phyloP scores from a whole-genome alignment of 2,888 invertebrate species.

The Cinara cedri region DNA sequence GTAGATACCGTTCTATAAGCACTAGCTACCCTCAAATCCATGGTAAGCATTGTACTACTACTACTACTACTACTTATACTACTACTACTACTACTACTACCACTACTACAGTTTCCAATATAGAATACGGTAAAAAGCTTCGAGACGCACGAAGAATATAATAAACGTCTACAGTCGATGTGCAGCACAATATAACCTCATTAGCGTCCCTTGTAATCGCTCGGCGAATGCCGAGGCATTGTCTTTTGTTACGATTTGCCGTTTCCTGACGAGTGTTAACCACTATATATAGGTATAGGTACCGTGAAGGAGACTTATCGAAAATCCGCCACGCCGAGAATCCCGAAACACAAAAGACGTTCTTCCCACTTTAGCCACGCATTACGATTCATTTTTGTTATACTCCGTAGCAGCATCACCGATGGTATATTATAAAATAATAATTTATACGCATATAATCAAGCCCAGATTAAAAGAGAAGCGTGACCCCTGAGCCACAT shows the following conservation, averaged over 20 bases:
- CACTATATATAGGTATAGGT: neutral
- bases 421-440: no score
- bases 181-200: constrained; percentile 40
- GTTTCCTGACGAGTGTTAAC: constrained; percentile 33
- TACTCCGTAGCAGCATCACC: no score
- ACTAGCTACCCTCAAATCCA: neutral
- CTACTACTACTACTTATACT: no score
- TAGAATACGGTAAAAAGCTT: neutral
- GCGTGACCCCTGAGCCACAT: no score
- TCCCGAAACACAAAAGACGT: constrained; percentile 31
- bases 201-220: constrained; percentile 46
- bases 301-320: constrained; percentile 22
- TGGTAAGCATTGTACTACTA: no score
- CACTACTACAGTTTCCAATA: no score
- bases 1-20: neutral
- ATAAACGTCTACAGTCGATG: neutral
- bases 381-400: neutral
- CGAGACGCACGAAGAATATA: neutral
- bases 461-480: no score
- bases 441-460: no score
- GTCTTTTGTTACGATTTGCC: constrained; percentile 38
- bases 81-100: no score
- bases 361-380: neutral
- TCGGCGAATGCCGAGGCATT: constrained; percentile 9
- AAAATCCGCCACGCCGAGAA: neutral